Evolutionary conservation across 2,113 vertebrate genomes (phyloP), one percentile per base, ranked within the genome.

Genomic region (Caranx melampygus): DNA sequence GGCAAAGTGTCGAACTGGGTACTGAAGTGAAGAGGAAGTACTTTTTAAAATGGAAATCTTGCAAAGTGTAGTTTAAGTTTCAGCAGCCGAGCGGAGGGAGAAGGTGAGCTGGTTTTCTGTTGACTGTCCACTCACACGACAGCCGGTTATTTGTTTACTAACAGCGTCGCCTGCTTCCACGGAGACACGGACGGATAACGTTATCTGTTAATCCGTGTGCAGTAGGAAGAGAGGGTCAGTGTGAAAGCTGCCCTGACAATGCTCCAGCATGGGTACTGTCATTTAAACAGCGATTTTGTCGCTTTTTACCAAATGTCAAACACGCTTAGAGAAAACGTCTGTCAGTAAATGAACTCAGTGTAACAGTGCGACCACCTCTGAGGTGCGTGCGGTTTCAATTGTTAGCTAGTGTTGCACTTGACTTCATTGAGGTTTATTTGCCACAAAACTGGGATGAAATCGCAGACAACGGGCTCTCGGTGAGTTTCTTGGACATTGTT

Each of bases 341-440:
- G 57, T 12, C n/a, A 20, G 1, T 33, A 14, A 15, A 45, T 9
- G 20, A 57, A 18, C 57, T 67, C 0, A 1, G 6, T 10, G 6
- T 12, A 42, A 54, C 54, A n/a, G 40, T 9, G 78, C 62, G 40
- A n/a, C 37, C 72, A 6, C 34, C 47, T 21, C 7, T 26, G 66
- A 37, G 15, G 70, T 64, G 31, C 37, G 31, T 40, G 75, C 18
- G 47, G 1, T 21, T 71, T 81, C 86, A 44, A 2, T 61, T 33
- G 86, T 88, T 88, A 89, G 90, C 89, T 87, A 60, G 71, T 82
- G 82, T 85, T 83, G 72, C 90, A 88, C 86, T 89, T 90, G 87
- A 89, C 89, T 87, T 85, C 70, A n/a, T 78, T 4, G 3, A 11
- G 62, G 7, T 58, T 42, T 31, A 16, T 75, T 66, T 60, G 52